Percentiles rank a stretch among this genome's conserved stretches.
Evolutionary conservation across 2,888 invertebrate species (phyloP).

Genomic region (Lepetodrilus schrolli): DNA sequence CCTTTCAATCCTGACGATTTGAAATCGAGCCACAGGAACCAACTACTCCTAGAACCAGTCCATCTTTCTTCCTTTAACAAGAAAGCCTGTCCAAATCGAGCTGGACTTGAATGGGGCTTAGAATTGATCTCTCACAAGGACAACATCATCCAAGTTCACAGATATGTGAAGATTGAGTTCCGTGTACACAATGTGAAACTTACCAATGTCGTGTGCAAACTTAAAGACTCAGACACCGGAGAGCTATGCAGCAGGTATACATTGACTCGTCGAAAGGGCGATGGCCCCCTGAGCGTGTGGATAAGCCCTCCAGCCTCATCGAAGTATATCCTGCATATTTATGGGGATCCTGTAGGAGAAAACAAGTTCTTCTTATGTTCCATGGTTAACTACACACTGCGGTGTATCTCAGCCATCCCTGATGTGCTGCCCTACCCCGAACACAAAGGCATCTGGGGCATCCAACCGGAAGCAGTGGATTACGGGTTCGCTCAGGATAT

Average conservation of each 20-base stretch:
- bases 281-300: neutral
- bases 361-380: neutral
- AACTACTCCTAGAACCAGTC: neutral
- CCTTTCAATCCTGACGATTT: neutral
- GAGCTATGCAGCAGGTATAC: neutral
- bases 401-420: neutral
- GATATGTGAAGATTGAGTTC: slow-evolving; percentile 2
- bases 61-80: neutral
- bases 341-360: neutral
- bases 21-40: neutral
- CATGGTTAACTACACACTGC: neutral
- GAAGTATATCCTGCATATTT: neutral
- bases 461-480: neutral
- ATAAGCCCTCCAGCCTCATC: neutral
- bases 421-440: neutral
- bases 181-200: neutral
- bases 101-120: neutral
- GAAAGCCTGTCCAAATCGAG: neutral
- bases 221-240: neutral
- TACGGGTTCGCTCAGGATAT: neutral
- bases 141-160: neutral
- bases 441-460: neutral
- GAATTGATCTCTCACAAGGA: neutral
- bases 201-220: neutral
- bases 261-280: neutral